Evolutionary conservation across 1,140 invertebrate species (phyloP).

Genomic region (Carposina sasakii): DNA sequence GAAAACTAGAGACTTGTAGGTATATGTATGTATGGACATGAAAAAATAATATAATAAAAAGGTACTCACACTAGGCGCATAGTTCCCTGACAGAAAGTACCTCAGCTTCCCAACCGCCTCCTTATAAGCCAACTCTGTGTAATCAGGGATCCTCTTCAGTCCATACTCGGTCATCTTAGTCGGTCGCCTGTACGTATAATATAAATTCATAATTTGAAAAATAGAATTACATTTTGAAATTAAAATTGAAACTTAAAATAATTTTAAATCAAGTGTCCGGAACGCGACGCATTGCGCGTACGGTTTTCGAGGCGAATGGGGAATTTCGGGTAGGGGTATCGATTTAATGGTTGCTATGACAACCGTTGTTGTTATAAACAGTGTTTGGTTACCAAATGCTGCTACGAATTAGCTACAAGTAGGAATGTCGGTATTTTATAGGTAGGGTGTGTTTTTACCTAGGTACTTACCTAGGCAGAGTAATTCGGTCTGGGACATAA

Average conservation of each 20-base stretch:
- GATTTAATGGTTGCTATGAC: constrained; percentile 48
- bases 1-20: too few species aligned
- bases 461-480: too few species aligned
- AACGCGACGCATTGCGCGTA: constrained; percentile 43
- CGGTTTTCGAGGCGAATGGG: constrained; percentile 26
- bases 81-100: constrained; percentile 83
- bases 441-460: too few species aligned
- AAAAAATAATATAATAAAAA: too few species aligned
- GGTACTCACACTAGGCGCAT: constrained; percentile 73
- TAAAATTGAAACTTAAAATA: constrained; percentile 10
- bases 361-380: constrained; percentile 45
- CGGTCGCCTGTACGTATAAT: constrained; percentile 52
- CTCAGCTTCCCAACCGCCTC: constrained; percentile 85
- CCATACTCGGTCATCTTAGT: constrained; percentile 68
- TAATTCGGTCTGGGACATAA: too few species aligned
- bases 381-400: too few species aligned
- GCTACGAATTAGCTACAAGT: too few species aligned
- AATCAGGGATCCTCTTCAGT: constrained; percentile 78
- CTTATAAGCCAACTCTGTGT: constrained; percentile 85
- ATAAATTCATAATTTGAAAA: constrained; percentile 40
- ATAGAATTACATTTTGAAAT: constrained; percentile 23
- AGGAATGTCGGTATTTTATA: too few species aligned
- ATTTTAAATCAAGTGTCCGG: background rate
- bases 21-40: too few species aligned
- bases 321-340: constrained; percentile 33